These are phyloP conservation scores for Oreochromis grahami DNA, from an alignment of 2,797 vertebrate genomes.

Conservation along the genomic window DNA sequence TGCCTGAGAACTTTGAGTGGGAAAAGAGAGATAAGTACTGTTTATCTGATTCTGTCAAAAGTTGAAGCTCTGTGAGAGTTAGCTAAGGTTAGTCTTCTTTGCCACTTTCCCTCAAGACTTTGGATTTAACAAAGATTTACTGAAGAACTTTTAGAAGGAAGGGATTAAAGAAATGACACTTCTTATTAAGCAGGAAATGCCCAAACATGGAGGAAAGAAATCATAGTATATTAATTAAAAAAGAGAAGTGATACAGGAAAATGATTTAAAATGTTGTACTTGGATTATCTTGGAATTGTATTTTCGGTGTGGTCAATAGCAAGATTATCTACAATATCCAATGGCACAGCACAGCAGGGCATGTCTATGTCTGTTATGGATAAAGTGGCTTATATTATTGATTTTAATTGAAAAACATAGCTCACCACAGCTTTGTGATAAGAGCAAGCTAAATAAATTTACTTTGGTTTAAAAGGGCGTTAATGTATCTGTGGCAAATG, in stretches of 20 bases:
- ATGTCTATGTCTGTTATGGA: background rate
- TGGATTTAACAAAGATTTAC: constrained; percentile 39
- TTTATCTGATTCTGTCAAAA: constrained; percentile 49
- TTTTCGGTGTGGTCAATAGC: background rate
- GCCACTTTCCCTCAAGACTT: constrained; percentile 12
- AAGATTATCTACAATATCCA: background rate
- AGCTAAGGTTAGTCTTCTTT: constrained; percentile 12
- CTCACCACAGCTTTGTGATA: constrained; percentile 8
- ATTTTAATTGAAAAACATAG: background rate
- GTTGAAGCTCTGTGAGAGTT: constrained; percentile 25
- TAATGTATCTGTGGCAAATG: constrained; percentile 16
- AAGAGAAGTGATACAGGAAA: background rate
- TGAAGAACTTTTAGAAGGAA: constrained; percentile 5
- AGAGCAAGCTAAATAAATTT: constrained; percentile 29
- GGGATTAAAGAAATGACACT: constrained; percentile 24
- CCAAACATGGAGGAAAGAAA: background rate
- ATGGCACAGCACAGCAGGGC: background rate
- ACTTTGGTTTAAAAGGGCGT: constrained; percentile 17
- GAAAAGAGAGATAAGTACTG: constrained; percentile 16
- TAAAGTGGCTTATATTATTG: background rate
- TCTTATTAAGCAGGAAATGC: constrained; percentile 1
- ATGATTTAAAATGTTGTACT: background rate
- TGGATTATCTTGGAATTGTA: background rate
- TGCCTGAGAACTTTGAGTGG: constrained; percentile 23
- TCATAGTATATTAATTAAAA: background rate